These are phyloP conservation scores for Chiloscyllium plagiosum DNA, from an alignment of 2,113 vertebrate species.

Conservation along the genomic window DNA sequence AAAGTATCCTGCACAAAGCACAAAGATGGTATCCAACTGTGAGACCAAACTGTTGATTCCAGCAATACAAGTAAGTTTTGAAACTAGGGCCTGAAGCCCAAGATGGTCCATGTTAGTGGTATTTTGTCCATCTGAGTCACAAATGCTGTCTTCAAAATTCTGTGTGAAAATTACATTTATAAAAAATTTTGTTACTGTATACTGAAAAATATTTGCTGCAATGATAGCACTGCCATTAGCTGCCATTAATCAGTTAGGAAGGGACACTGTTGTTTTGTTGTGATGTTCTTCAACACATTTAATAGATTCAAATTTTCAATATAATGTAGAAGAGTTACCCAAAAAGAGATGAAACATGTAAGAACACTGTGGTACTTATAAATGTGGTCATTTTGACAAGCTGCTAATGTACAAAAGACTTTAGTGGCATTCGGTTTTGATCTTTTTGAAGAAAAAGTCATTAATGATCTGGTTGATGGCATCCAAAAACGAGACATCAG, in stretches of 20 bases:
- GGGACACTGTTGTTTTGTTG: not conserved
- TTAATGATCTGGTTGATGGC: not conserved
- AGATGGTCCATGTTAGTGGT: not conserved
- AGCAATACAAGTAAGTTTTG: not conserved
- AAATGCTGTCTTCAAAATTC: not conserved
- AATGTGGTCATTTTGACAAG: not conserved
- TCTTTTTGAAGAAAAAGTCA: not conserved
- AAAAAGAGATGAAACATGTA: not conserved
- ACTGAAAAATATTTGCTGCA: not conserved
- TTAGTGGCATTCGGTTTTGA: not conserved
- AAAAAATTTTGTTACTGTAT: not conserved
- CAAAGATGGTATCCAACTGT: not conserved
- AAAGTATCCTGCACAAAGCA: not conserved
- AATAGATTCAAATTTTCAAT: not conserved
- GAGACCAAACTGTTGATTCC: not conserved
- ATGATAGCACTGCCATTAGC: not conserved
- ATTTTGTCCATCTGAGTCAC: not conserved
- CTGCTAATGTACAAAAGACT: not conserved
- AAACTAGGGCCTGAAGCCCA: not conserved
- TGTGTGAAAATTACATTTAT: not conserved
- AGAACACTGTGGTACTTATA: not conserved
- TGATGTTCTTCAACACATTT: not conserved
- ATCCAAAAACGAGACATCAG: not conserved
- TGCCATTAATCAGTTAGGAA: not conserved
- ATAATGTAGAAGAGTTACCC: not conserved